These are phyloP conservation scores for Probaryconus sp. DNA, from an alignment of 1,140 invertebrate genomes.

Conservation along the genomic window DNA sequence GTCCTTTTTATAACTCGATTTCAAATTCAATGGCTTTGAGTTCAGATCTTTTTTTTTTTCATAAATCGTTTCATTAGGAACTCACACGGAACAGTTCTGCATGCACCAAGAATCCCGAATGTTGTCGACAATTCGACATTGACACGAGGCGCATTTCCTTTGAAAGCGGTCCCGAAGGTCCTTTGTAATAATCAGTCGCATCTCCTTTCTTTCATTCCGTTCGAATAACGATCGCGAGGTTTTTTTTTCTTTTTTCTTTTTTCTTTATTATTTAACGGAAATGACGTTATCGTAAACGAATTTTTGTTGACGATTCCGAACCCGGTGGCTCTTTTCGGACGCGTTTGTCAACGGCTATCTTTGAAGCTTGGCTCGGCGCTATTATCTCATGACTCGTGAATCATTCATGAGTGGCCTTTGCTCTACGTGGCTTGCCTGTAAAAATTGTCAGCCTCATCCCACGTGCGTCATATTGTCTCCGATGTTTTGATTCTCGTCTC, in stretches of 20 bases:
- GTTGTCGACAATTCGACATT: background rate
- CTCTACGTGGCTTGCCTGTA: constrained; percentile 58
- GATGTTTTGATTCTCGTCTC: background rate
- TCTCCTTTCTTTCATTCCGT: background rate
- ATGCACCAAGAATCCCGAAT: background rate
- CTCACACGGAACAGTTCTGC: no score
- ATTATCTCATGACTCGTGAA: constrained; percentile 68
- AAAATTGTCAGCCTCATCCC: constrained; percentile 37
- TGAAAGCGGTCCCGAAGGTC: no score
- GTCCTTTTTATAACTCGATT: no score
- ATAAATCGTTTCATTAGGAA: no score
- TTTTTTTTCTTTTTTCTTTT: no score
- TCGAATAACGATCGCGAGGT: background rate
- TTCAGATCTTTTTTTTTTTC: no score
- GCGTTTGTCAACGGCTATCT: constrained; percentile 37
- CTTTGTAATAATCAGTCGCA: no score
- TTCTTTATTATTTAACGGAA: constrained; percentile 23
- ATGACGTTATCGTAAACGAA: constrained; percentile 35
- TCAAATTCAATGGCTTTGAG: no score
- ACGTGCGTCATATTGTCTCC: background rate
- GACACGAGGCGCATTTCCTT: background rate
- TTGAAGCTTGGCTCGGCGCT: constrained; percentile 34
- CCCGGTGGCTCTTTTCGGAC: constrained; percentile 26
- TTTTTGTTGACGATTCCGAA: constrained; percentile 6
- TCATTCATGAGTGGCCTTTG: constrained; percentile 64